A percentile compares a stretch with the other conserved stretches of the same genome.
Conservation (phyloP, 2,797 vertebrate species). For the Triplophysa bombifrons region DNA sequence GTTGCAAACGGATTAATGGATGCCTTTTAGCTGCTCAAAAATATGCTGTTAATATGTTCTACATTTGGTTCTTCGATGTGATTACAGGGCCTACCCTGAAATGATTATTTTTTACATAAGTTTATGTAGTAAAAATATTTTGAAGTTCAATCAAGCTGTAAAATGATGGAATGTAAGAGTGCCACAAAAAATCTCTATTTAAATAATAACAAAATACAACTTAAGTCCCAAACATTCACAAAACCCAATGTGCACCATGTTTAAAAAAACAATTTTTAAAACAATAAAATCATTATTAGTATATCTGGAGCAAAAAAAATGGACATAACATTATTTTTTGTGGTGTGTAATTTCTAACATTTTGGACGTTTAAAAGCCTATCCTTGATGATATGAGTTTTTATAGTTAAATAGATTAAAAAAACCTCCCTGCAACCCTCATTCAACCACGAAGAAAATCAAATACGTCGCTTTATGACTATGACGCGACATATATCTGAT, state of each 20-base stretch:
- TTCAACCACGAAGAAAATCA: not conserved
- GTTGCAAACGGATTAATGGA: not conserved
- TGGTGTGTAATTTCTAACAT: not conserved
- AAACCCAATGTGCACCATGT: not conserved
- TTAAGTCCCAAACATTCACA: not conserved
- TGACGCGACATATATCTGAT: conserved; percentile 14
- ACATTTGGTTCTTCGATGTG: not conserved
- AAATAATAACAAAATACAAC: not conserved
- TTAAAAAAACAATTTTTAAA: not conserved
- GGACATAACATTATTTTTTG: not conserved
- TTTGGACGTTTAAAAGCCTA: conserved; percentile 5
- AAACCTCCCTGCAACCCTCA: not conserved
- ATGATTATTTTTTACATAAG: not conserved
- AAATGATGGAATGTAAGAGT: not conserved
- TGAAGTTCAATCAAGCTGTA: not conserved
- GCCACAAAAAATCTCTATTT: not conserved
- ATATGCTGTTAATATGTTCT: not conserved
- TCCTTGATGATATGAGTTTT: not conserved
- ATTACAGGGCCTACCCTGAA: not conserved
- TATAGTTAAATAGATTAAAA: not conserved
- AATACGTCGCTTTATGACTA: not conserved
- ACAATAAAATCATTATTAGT: not conserved
- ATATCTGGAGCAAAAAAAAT: conserved; percentile 1
- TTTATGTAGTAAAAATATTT: not conserved
- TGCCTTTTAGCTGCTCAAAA: not conserved